Conservation (phyloP, 2,888 invertebrate species). For the Zelleria hepariella region DNA sequence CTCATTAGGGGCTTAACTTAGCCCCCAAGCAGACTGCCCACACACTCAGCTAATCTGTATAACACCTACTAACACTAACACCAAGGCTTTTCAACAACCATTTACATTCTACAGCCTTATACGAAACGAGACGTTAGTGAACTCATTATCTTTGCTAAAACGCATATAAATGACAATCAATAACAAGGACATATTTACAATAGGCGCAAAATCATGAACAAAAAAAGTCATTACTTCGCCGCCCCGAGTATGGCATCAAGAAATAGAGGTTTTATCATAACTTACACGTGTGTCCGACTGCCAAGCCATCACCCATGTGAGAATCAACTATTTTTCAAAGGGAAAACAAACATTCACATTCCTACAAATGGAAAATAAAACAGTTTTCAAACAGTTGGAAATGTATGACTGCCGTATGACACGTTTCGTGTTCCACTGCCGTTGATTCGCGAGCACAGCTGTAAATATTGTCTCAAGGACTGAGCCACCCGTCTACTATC, state of each 20-base stretch:
- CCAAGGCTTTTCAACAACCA: background rate
- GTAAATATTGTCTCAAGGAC: conserved; percentile 43
- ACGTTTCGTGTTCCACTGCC: conserved; percentile 51
- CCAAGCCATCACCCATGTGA: conserved; percentile 72
- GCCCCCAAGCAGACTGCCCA: conserved; percentile 16
- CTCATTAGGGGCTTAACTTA: conserved; percentile 25
- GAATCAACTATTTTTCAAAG: conserved; percentile 57
- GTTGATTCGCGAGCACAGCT: conserved; percentile 34
- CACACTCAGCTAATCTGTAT: conserved; percentile 8
- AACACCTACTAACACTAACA: background rate
- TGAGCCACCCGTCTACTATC: conserved; percentile 25
- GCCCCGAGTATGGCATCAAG: background rate
- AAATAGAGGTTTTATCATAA: conserved; percentile 14
- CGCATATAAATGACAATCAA: conserved; percentile 49
- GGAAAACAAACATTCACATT: conserved; percentile 57
- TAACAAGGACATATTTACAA: conserved; percentile 49
- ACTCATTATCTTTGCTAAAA: conserved; percentile 15
- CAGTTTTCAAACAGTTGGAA: conserved; percentile 51
- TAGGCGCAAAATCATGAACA: background rate
- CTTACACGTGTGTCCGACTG: conserved; percentile 70
- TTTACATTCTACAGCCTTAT: background rate
- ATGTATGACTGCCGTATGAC: conserved; percentile 62
- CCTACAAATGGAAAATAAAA: conserved; percentile 45
- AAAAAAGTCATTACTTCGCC: background rate
- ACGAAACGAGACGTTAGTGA: background rate